Evolutionary conservation across 2,888 invertebrate genomes (phyloP).

Genomic region (Microplitis manilae): DNA sequence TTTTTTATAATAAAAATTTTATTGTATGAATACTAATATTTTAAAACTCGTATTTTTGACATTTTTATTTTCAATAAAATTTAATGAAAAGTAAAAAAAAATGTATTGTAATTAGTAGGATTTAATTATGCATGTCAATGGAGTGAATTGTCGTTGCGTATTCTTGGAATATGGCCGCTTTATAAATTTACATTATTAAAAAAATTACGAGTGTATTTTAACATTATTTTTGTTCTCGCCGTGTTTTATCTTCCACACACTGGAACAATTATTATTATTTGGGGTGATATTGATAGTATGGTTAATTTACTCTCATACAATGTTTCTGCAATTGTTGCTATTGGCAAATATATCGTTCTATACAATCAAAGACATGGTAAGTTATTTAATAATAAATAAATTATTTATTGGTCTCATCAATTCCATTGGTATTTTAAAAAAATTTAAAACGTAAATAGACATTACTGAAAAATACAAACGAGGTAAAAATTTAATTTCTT

Average conservation of each 20-base stretch:
- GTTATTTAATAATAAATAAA: background rate
- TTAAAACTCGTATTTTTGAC: too few species aligned
- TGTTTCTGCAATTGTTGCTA: background rate
- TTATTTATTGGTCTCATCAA: too few species aligned
- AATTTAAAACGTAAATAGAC: too few species aligned
- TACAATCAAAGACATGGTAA: background rate
- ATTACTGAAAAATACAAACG: too few species aligned
- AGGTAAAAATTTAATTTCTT: too few species aligned
- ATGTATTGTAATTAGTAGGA: background rate
- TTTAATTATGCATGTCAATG: background rate
- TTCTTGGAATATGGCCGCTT: background rate
- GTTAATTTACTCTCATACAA: background rate
- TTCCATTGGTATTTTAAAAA: too few species aligned
- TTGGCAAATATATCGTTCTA: background rate
- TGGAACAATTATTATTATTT: background rate
- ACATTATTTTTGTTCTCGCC: background rate
- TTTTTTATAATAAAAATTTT: too few species aligned
- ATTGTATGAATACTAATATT: too few species aligned
- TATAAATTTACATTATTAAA: background rate
- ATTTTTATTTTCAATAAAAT: background rate
- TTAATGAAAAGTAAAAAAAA: constrained; percentile 3
- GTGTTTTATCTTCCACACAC: background rate
- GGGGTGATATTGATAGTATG: background rate
- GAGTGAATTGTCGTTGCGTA: background rate
- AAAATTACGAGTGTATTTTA: background rate